A percentile compares a stretch with the other conserved stretches of the same genome.
Conservation (phyloP, 2,888 invertebrate genomes). For the Orthosia incerta region DNA sequence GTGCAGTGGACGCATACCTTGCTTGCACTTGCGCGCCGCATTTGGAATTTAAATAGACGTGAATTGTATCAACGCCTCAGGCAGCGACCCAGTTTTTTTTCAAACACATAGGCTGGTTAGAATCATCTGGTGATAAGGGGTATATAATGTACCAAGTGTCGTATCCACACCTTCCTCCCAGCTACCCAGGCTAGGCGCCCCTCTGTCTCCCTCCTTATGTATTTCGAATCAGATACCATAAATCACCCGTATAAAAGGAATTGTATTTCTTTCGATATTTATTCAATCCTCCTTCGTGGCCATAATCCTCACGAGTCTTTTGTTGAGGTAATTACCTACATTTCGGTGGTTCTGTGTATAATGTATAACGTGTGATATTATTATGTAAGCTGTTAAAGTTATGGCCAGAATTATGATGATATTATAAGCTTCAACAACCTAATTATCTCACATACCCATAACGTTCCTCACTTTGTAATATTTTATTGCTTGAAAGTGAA, state of each 20-base stretch:
- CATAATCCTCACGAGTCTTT: conserved; percentile 54
- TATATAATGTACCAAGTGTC: conserved; percentile 69
- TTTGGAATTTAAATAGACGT: conserved; percentile 87
- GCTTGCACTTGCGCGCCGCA: conserved; percentile 86
- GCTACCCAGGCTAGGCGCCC: conserved; percentile 75
- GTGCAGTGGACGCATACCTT: conserved; percentile 80
- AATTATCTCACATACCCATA: conserved; percentile 19
- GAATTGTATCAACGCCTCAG: conserved; percentile 81
- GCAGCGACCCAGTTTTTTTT: conserved; percentile 82
- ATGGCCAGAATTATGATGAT: conserved; percentile 17
- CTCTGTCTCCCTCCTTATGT: conserved; percentile 78
- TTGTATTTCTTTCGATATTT: conserved; percentile 71
- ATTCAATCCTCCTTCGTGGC: conserved; percentile 66
- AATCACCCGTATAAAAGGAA: conserved; percentile 73
- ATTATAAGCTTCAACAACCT: conserved; percentile 12
- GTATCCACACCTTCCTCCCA: conserved; percentile 68
- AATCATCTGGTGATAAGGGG: conserved; percentile 68
- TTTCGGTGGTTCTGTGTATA: conserved; percentile 29
- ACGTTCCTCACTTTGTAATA: conserved; percentile 8
- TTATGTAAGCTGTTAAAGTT: conserved; percentile 41
- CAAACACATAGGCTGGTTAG: conserved; percentile 58
- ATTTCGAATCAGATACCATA: conserved; percentile 81
- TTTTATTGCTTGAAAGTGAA: conserved; percentile 22
- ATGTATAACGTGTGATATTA: conserved; percentile 32
- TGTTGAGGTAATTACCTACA: conserved; percentile 55